Conservation (phyloP, 1,140 invertebrate genomes). For the Drosophila ironensis region DNA sequence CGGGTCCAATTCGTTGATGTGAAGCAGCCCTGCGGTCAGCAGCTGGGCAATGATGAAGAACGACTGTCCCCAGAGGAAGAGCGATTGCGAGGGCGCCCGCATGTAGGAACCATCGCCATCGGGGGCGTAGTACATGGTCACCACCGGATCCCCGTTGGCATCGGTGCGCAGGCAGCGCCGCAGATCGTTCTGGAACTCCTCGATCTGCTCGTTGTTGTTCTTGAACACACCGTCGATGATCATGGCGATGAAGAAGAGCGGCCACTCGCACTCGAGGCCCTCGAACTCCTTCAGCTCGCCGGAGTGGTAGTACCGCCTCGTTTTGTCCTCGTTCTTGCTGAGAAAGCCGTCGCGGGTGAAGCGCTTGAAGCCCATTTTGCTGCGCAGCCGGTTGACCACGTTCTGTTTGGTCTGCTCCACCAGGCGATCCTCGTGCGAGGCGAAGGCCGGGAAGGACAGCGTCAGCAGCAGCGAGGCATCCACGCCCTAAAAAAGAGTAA, state of each 20-base stretch:
- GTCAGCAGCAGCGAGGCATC: constrained; percentile 95
- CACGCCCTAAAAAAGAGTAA: constrained; percentile 86
- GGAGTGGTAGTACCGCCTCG: constrained; percentile 84
- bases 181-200: constrained; percentile 94
- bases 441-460: constrained; percentile 98
- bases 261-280: constrained; percentile 98
- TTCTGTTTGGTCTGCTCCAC: constrained; percentile 94
- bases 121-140: constrained; percentile 93
- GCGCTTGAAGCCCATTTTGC: constrained; percentile 96
- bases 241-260: constrained; percentile 97
- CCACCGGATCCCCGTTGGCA: constrained; percentile 91
- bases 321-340: constrained; percentile 92
- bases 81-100: constrained; percentile 71
- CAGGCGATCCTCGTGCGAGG: constrained; percentile 95
- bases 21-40: constrained; percentile 92
- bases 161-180: constrained; percentile 90
- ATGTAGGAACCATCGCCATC: constrained; percentile 85
- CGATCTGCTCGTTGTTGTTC: constrained; percentile 93
- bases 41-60: constrained; percentile 97
- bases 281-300: constrained; percentile 94
- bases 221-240: constrained; percentile 97
- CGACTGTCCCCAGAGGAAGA: constrained; percentile 95
- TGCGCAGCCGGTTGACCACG: constrained; percentile 92
- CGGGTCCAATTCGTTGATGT: constrained; percentile 97
- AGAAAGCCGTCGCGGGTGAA: constrained; percentile 98